phyloP scores from a whole-genome alignment of 1,140 invertebrate genomes.

The Camponotus pennsylvanicus region DNA sequence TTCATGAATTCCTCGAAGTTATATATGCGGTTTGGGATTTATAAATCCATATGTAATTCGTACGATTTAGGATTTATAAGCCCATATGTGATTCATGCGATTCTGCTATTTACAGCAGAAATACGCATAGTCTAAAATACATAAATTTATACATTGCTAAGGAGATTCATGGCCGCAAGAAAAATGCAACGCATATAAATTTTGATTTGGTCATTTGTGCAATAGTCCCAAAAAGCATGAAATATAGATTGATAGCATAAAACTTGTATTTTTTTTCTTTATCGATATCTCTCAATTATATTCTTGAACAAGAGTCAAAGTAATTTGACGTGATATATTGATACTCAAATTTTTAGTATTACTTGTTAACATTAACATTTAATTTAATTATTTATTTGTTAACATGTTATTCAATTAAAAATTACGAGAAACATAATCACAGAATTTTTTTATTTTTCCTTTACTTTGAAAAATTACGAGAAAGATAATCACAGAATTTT shows the following conservation, averaged over 20 bases:
- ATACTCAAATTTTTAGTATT: no score
- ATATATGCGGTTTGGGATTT: slow-evolving; percentile 36
- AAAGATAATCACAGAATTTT: no score
- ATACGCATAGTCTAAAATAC: slow-evolving; percentile 15
- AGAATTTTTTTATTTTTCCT: no score
- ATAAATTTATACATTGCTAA: slow-evolving; percentile 15
- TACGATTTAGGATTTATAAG: slow-evolving; percentile 17
- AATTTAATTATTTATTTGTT: no score
- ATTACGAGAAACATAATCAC: no score
- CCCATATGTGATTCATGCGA: slow-evolving; percentile 18
- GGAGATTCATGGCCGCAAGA: slow-evolving; percentile 33
- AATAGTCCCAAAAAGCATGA: neutral
- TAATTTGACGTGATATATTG: no score
- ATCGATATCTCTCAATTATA: neutral
- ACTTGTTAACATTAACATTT: no score
- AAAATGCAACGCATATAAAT: slow-evolving; percentile 9
- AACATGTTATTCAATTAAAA: no score
- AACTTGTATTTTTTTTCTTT: neutral
- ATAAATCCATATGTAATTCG: slow-evolving; percentile 56
- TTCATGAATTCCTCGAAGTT: slow-evolving; percentile 36
- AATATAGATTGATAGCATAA: neutral
- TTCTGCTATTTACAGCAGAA: neutral
- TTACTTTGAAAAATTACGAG: no score
- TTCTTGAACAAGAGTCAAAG: no score
- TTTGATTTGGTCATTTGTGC: neutral